Evolutionary conservation across 2,888 invertebrate species (phyloP), one percentile per base, ranked within the genome.

Genomic region (Iselma pallidipennis): DNA sequence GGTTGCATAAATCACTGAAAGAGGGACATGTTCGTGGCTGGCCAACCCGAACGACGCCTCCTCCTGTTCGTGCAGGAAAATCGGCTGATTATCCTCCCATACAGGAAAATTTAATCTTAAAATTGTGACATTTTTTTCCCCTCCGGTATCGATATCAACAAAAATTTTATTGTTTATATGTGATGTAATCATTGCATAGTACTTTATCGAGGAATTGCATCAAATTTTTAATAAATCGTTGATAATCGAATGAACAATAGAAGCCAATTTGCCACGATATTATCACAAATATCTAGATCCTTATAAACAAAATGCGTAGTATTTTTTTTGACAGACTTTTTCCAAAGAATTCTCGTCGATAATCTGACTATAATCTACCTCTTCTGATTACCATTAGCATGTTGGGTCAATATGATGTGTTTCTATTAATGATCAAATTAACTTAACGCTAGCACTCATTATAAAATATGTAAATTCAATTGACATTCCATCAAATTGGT

Each of bases 1-100:
- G 53, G 59, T 55, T 58, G 59, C 57, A 60, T 57, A 57, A 57
- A 66, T 64, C 64, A 42, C 21, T 6, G 49, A 33, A 33, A 55
- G 19, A 19, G 19, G 42, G 42, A 42, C 42, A 42, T 42, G 42
- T 42, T 42, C 42, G 42, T 42, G 42, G 42, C 42, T 21, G 52
- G 53, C 49, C 59, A 52, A 51, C 37, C 49, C 53, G 50, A 58
- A 57, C 45, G 21, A 21, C 19, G 42, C 42, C 42, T 42, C 19
- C 19, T 42, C 2, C 29, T 10, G 42, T 42, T 42, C 42, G 42
- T 42, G 42, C 21, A 21, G 42, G 21, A 42, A 42, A 42, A 42
- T 21, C 42, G 19, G 37, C 14, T 16, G 37, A 37, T 16, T 31
- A 31, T 31, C n/a, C 31, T n/a, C n/a, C 16, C n/a, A 31, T 37